A percentile compares a stretch with the other conserved stretches of the same genome.
Conservation (phyloP, 2,888 invertebrate genomes). For the Ceriagrion tenellum region DNA sequence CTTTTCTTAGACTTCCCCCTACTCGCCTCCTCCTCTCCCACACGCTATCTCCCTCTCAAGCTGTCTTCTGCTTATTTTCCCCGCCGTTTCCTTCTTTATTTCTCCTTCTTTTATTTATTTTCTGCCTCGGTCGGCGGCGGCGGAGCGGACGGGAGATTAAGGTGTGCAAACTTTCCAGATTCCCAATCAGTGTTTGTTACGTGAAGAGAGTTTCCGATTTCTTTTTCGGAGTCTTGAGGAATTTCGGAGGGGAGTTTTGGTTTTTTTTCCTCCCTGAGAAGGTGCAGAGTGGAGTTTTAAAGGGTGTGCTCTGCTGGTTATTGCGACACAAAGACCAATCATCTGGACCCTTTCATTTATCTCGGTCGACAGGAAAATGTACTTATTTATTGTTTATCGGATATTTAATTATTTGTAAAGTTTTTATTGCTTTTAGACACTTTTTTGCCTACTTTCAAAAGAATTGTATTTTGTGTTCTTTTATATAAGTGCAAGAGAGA, state of each 20-base stretch:
- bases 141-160: conserved; percentile 43
- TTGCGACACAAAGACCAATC: neutral
- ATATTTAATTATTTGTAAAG: too few relatives aligned
- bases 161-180: conserved; percentile 62
- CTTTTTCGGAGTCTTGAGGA: conserved; percentile 41
- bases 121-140: conserved; percentile 23
- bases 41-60: neutral
- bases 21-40: neutral
- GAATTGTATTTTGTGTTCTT: too few relatives aligned
- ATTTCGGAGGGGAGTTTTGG: neutral
- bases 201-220: conserved; percentile 66
- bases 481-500: too few relatives aligned
- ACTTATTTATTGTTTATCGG: too few relatives aligned
- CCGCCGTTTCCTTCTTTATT: neutral
- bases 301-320: neutral
- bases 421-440: too few relatives aligned
- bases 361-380: too few relatives aligned
- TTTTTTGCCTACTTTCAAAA: too few relatives aligned
- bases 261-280: neutral
- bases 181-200: conserved; percentile 66
- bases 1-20: neutral
- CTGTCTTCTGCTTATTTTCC: conserved; percentile 47
- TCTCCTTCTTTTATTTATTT: neutral
- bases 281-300: neutral
- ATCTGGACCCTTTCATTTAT: neutral